Base-by-base conservation (phyloP, 2,113 vertebrate genomes). In the Atrichornis clamosus region DNA sequence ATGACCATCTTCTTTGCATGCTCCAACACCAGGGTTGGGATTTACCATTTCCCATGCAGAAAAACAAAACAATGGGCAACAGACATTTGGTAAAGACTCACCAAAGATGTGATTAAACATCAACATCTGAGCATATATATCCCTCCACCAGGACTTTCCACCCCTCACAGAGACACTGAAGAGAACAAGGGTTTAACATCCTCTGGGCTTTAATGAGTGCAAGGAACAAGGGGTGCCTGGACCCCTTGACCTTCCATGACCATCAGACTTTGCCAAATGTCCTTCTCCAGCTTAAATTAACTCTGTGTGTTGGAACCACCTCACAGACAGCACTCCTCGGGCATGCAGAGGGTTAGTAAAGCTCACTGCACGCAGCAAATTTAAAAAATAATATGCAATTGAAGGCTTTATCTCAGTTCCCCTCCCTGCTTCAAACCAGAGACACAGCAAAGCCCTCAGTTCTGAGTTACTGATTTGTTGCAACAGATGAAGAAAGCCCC, bases 341-440 rank as follows among this genome's bases (percentile, higher is more conserved):
- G n/a, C 33, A 50, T 2, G 15, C 41, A 65, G 47, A 58, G 26
- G 49, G 47, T 96, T 96, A 95, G 81, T 28, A 78, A 90, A 92
- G 28, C 44, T 74, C 52, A 64, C 6, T 30, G 49, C 42, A 19
- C 11, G 53, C 52, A 79, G n/a, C 13, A 59, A 42, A 75, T 26
- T 21, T 63, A 72, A 75, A 19, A 37, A 24, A 62, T 8, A 19
- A 26, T 41, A 27, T 47, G 28, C 64, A 73, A 13, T 59, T 60
- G 27, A 52, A 72, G 30, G 27, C 11, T 73, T 72, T 58, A 22
- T 23, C 76, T 83, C 46, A 55, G 33, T 41, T 11, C 23, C 33
- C 4, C 6, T 42, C 13, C 32, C 30, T 42, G 17, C 5, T 64
- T 37, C 83, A 55, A 32, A 79, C 14, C 7, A 56, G 10, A 88